phyloP scores from a whole-genome alignment of 2,888 invertebrate genomes.

The Barypeithes pellucidus region DNA sequence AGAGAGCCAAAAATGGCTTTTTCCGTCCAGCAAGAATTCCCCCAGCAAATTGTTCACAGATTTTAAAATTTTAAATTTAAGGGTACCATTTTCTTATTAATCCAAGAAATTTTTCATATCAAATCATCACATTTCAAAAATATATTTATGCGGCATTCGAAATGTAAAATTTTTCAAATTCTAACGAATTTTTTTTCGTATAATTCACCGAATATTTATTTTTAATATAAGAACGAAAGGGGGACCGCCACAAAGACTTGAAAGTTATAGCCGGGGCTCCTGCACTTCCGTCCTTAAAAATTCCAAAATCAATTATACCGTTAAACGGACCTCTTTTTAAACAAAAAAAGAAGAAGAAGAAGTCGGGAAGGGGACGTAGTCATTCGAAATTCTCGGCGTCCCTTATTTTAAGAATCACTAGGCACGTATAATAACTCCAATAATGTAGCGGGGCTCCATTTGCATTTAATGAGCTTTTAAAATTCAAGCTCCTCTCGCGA shows the following conservation, averaged over 20 bases:
- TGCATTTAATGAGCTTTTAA: conserved; percentile 63
- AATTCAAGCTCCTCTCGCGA: conserved; percentile 59
- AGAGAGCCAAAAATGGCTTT: no score
- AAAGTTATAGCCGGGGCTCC: neutral
- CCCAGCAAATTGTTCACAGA: no score
- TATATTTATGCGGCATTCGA: no score
- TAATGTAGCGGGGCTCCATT: conserved; percentile 55
- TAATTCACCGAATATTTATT: neutral
- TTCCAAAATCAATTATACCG: conserved; percentile 26
- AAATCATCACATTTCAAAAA: no score
- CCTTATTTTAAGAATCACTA: conserved; percentile 47
- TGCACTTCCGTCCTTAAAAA: conserved; percentile 1
- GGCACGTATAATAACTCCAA: conserved; percentile 49
- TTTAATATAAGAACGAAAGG: neutral
- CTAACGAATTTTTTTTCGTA: neutral
- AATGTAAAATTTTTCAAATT: no score
- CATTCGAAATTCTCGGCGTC: conserved; percentile 42
- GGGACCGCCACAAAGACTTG: neutral
- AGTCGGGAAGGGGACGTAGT: conserved; percentile 18
- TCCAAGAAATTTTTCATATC: neutral
- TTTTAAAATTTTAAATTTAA: neutral
- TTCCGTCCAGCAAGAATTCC: no score
- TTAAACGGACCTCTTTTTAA: conserved; percentile 28
- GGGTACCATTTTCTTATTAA: neutral
- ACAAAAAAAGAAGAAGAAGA: conserved; percentile 27